Base-by-base conservation (phyloP, 2,113 vertebrate species). In the Epinephelus lanceolatus region DNA sequence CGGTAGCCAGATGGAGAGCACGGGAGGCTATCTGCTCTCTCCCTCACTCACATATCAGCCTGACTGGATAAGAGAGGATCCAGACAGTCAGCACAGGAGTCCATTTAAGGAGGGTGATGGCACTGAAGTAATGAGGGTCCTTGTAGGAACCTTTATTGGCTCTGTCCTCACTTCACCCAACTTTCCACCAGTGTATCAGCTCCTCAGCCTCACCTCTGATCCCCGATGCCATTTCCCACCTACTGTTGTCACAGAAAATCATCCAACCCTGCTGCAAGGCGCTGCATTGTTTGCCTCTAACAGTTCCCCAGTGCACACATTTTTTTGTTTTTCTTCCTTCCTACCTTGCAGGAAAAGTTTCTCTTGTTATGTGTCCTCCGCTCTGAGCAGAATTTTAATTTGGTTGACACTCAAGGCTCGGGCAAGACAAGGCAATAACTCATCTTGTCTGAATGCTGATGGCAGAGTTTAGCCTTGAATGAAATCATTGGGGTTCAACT, bases 391-490 rank as follows among this genome's bases (percentile, higher is more conserved):
- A 82, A 88, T 91, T 71, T 86, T 76, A 80, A 89, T 91, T 84
- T 53, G 40, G 51, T 76, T 84, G 87, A 66, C 79, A 85, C 71
- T 80, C 62, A 37, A 78, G 72, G 88, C 69, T 74, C 76, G 2
- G 70, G 53, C 51, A 6, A 78, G 84, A 78, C 84, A 25, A 83
- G 80, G 75, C 83, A 51, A 89, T 86, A 86, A 82, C 83, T 93
- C 85, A 89, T 86, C 78, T 79, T 75, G 85, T 85, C 82, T 87
- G 87, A 89, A 92, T 87, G 81, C 86, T 89, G 86, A 90, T 90
- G 88, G 73, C 77, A 61, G 69, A 89, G 51, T 85, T 85, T 76
- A 85, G 81, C 89, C 83, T 88, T 82, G 78, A 63, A 89, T 78
- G 53, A 66, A 85, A 91, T 87, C 70, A 78, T 45, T 0, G 45